These are phyloP conservation scores for Prosapia bicincta DNA, from an alignment of 2,888 invertebrate genomes.

Conservation along the genomic window DNA sequence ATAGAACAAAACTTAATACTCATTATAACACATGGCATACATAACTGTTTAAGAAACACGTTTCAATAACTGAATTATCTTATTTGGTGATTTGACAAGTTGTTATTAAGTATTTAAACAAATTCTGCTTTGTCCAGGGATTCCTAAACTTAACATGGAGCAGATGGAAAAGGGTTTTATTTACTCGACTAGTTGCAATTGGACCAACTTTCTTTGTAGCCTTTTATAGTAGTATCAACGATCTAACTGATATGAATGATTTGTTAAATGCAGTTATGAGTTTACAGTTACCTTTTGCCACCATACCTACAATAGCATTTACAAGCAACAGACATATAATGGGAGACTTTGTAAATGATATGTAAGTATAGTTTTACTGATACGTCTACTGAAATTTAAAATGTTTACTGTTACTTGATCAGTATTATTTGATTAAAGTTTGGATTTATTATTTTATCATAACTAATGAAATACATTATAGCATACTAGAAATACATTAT, in stretches of 20 bases:
- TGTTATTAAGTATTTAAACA: no score
- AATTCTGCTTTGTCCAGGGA: slow-evolving; percentile 56
- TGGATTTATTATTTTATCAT: no score
- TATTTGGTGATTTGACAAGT: no score
- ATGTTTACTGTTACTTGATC: no score
- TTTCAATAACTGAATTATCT: no score
- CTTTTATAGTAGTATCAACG: slow-evolving; percentile 61
- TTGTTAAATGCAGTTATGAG: slow-evolving; percentile 83
- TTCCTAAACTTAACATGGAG: slow-evolving; percentile 82
- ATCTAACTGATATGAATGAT: slow-evolving; percentile 79
- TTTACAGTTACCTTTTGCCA: slow-evolving; percentile 82
- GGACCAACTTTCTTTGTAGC: slow-evolving; percentile 66
- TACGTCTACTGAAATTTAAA: no score
- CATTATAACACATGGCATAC: no score
- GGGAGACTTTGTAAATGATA: slow-evolving; percentile 79
- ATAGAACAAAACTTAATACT: no score
- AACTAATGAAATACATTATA: no score
- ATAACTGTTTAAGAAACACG: no score
- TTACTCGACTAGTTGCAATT: slow-evolving; percentile 82
- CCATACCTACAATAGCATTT: slow-evolving; percentile 81
- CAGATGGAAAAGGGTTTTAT: slow-evolving; percentile 79
- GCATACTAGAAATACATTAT: no score
- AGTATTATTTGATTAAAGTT: no score
- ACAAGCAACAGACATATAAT: slow-evolving; percentile 74
- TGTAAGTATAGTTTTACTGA: slow-evolving; percentile 51